Base-by-base conservation (phyloP, 2,797 vertebrate genomes). In the Discoglossus pictus region DNA sequence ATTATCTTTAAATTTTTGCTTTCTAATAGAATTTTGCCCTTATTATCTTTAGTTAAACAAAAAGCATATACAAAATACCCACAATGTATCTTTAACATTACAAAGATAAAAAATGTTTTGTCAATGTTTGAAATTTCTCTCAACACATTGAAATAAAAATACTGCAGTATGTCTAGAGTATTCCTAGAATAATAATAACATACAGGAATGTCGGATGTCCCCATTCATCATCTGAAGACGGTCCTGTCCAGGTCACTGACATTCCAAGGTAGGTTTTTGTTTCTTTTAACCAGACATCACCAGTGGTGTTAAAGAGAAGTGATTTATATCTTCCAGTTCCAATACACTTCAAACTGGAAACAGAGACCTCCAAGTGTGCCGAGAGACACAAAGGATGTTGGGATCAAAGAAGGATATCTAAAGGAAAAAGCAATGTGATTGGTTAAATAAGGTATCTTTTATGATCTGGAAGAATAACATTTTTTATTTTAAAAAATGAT, bases 261-360 rank as follows among this genome's bases (percentile, higher is more conserved):
- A 47, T 47, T 47, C 20, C 44, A 4, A 10, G 44, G 20, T 3
- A 47, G 7, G 17, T 20, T 21, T 10, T 11, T 47, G 44, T 47
- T 47, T 21, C 20, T 47, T 17, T 47, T 47, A 47, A 47, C 17
- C 6, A 21, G 17, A 13, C 17, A 10, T 47, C 44, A 47, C 15
- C 24, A 6, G 23, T 27, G 24, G 23, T 27, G 48, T 31, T 51
- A 7, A 7, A 34, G 50, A 53, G 17, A 53, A 34, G 50, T 53
- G 12, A 35, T 34, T 53, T 53, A 34, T 17, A 53, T 53, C 16
- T 18, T 53, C 15, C 25, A 16, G 34, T 53, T 35, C 50, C 34
- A 31, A 53, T 34, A 53, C 50, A 53, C 25, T 53, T 53, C 50
- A 53, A 35, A 12, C 25, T 17, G 44, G 4, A 21, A 20, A 47